These are phyloP conservation scores for Oncorhynchus nerka DNA, from an alignment of 2,113 vertebrate genomes.

Conservation along the genomic window DNA sequence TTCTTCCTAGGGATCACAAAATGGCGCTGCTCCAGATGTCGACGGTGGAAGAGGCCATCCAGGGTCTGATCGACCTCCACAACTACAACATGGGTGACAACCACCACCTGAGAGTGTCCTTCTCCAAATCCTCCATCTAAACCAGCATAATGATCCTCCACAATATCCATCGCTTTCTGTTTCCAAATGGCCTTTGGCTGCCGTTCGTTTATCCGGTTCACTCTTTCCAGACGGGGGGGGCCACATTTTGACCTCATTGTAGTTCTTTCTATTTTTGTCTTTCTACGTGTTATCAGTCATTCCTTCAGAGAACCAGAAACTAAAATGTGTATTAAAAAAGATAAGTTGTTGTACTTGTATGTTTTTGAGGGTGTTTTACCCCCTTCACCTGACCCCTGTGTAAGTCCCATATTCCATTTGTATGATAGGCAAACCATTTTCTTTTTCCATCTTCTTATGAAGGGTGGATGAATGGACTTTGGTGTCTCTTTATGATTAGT, in stretches of 20 bases:
- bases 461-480: slow-evolving; percentile 62
- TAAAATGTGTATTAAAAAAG: slow-evolving; percentile 8
- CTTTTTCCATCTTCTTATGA: slow-evolving; percentile 34
- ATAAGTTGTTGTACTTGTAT: not conserved
- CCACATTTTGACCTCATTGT: slow-evolving; percentile 66
- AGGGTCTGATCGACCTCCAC: slow-evolving; percentile 96
- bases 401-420: slow-evolving; percentile 49
- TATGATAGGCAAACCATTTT: slow-evolving; percentile 40
- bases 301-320: slow-evolving; percentile 58
- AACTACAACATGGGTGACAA: slow-evolving; percentile 97
- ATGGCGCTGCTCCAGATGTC: slow-evolving; percentile 98
- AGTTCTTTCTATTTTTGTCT: slow-evolving; percentile 20
- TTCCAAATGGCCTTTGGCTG: not conserved
- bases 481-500: slow-evolving; percentile 72
- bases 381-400: not conserved
- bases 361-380: too few species aligned
- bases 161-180: not conserved
- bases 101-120: slow-evolving; percentile 97
- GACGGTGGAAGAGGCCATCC: slow-evolving; percentile 95
- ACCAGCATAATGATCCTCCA: slow-evolving; percentile 3
- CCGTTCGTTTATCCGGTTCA: not conserved
- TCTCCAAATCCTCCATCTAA: slow-evolving; percentile 97
- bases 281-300: slow-evolving; percentile 69
- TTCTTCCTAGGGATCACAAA: slow-evolving; percentile 92
- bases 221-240: slow-evolving; percentile 86